Conservation (phyloP, 1,140 invertebrate genomes). For the Galleria mellonella region DNA sequence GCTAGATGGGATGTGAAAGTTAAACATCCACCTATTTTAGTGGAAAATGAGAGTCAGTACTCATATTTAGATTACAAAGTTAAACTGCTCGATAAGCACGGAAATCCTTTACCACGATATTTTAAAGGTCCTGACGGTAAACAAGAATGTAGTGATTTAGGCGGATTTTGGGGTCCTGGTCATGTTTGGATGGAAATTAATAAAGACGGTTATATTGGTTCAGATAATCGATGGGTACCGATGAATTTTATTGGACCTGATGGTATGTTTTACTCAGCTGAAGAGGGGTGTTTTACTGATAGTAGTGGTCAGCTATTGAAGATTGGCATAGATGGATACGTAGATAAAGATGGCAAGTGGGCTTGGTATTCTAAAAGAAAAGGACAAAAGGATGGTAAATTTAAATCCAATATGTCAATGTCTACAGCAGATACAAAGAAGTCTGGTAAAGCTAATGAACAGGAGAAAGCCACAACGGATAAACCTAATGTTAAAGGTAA, state of each 20-base stretch:
- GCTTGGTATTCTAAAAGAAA: conserved; percentile 42
- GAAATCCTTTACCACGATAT: conserved; percentile 48
- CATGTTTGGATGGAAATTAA: conserved; percentile 57
- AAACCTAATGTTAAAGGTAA: conserved; percentile 7
- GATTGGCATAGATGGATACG: conserved; percentile 58
- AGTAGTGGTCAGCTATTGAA: conserved; percentile 31
- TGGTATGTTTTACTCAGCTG: conserved; percentile 54
- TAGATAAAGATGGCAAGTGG: conserved; percentile 62
- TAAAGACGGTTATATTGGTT: conserved; percentile 60
- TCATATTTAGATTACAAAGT: conserved; percentile 64
- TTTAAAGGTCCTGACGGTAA: conserved; percentile 67
- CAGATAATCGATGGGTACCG: conserved; percentile 60
- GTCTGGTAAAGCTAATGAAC: conserved; percentile 12
- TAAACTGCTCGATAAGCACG: conserved; percentile 51
- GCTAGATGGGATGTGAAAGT: conserved; percentile 50
- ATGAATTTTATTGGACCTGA: conserved; percentile 61
- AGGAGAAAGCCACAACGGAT: neutral
- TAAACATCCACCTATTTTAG: conserved; percentile 39
- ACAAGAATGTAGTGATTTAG: conserved; percentile 58
- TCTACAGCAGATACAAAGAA: conserved; percentile 9
- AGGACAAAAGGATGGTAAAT: conserved; percentile 25
- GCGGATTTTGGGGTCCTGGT: conserved; percentile 54
- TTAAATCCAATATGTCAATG: conserved; percentile 32
- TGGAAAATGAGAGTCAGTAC: conserved; percentile 49
- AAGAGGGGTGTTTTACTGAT: conserved; percentile 55